phyloP scores from a whole-genome alignment of 2,888 invertebrate species.

The Idaea biselata region DNA sequence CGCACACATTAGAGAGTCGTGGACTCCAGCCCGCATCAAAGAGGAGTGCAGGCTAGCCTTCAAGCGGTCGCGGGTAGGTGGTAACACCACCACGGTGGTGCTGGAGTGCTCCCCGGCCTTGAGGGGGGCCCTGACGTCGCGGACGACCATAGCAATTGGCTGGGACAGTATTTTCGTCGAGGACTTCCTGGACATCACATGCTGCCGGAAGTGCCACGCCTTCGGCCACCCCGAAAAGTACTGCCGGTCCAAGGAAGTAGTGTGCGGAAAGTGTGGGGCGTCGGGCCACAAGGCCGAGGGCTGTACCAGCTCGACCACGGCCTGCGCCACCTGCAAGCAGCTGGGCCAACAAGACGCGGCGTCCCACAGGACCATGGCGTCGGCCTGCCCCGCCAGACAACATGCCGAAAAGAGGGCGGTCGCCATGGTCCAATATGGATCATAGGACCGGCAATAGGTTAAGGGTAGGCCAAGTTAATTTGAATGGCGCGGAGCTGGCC shows the following conservation, averaged over 20 bases:
- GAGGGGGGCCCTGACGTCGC: not conserved
- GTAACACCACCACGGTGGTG: slow-evolving; percentile 4
- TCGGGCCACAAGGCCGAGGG: slow-evolving; percentile 11
- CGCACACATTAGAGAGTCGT: slow-evolving; percentile 4
- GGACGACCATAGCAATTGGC: slow-evolving; percentile 14
- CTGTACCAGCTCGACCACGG: slow-evolving; percentile 6
- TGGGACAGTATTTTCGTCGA: slow-evolving; percentile 20
- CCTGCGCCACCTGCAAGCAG: slow-evolving; percentile 32
- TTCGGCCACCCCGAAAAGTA: slow-evolving; percentile 39
- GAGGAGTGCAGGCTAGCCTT: slow-evolving; percentile 3
- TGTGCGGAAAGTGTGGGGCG: slow-evolving; percentile 30
- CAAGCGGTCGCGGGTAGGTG: not conserved
- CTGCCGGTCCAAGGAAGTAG: slow-evolving; percentile 17
- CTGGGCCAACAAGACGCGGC: slow-evolving; percentile 16
- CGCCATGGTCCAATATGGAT: slow-evolving; percentile 14
- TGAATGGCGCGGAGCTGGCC: slow-evolving; percentile 21
- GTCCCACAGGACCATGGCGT: slow-evolving; percentile 20
- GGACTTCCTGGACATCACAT: slow-evolving; percentile 19
- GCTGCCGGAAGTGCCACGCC: slow-evolving; percentile 33
- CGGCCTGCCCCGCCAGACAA: slow-evolving; percentile 21
- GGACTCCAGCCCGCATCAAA: not conserved
- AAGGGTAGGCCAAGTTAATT: slow-evolving; percentile 28
- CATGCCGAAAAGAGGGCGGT: slow-evolving; percentile 22
- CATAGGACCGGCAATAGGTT: not conserved
- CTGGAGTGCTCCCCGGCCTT: slow-evolving; percentile 18